Evolutionary conservation across 1,140 invertebrate genomes (phyloP).

Genomic region (Diabrotica virgifera): DNA sequence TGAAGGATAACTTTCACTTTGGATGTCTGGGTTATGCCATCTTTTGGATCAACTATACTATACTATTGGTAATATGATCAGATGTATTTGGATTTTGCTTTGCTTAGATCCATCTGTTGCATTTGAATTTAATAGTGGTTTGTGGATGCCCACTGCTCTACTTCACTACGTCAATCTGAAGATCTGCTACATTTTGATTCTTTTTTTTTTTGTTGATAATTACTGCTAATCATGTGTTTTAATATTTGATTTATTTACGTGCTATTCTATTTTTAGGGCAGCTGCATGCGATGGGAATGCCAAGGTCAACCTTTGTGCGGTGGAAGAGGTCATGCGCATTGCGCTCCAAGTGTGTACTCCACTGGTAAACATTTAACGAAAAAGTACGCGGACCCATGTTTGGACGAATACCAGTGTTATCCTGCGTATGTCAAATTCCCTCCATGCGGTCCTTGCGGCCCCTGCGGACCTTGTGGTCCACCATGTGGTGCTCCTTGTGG

Average conservation of each 20-base stretch:
- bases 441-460: constrained; percentile 31
- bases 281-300: constrained; percentile 66
- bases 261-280: constrained; percentile 57
- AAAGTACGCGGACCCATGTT: constrained; percentile 22
- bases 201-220: too few species aligned
- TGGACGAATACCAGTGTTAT: constrained; percentile 43
- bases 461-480: constrained; percentile 32
- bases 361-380: constrained; percentile 37
- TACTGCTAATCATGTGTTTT: neutral
- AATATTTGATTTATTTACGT: neutral
- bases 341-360: constrained; percentile 51
- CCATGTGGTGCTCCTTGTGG: constrained; percentile 18
- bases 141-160: too few species aligned
- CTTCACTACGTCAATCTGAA: too few species aligned
- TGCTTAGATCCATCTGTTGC: too few species aligned
- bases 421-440: constrained; percentile 41
- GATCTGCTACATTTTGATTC: too few species aligned
- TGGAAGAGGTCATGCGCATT: constrained; percentile 63
- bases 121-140: too few species aligned
- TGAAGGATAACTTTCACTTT: too few species aligned
- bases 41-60: too few species aligned
- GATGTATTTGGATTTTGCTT: too few species aligned
- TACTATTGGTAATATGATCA: too few species aligned
- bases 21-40: too few species aligned
- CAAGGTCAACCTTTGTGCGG: constrained; percentile 65